phyloP scores from a whole-genome alignment of 2,888 invertebrate genomes.

The Caradrina kadenii region DNA sequence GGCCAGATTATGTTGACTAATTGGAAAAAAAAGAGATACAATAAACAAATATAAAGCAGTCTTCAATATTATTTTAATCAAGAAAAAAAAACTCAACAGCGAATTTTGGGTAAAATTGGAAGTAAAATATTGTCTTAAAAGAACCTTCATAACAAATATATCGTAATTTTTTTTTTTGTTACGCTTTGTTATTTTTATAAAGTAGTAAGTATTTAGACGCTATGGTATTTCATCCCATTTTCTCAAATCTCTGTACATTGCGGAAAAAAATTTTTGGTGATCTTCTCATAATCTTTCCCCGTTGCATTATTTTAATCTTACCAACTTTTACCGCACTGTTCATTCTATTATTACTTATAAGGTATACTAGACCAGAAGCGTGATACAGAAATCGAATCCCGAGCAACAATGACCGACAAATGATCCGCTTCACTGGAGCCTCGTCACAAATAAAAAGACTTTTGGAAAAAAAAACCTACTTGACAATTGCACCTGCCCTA shows the following conservation, averaged over 20 bases:
- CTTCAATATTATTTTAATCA: neutral
- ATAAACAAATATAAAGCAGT: neutral
- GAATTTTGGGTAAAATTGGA: neutral
- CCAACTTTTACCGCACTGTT: slow-evolving; percentile 2
- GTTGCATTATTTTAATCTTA: slow-evolving; percentile 6
- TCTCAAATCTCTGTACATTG: neutral
- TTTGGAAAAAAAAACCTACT: slow-evolving; percentile 46
- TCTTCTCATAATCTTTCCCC: neutral
- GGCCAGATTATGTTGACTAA: slow-evolving; percentile 30
- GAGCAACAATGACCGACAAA: slow-evolving; percentile 60
- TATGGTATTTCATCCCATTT: too few species aligned
- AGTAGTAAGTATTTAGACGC: neutral
- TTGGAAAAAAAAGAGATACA: slow-evolving; percentile 4
- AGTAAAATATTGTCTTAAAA: neutral
- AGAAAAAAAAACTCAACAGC: neutral
- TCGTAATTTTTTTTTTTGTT: too few species aligned
- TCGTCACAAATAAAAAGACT: slow-evolving; percentile 50
- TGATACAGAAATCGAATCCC: slow-evolving; percentile 43
- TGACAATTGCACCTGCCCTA: slow-evolving; percentile 56
- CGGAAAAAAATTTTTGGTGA: neutral
- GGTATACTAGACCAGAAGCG: slow-evolving; percentile 9
- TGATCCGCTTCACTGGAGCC: slow-evolving; percentile 61
- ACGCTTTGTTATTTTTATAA: neutral
- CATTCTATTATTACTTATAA: neutral
- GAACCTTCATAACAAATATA: neutral